Percentiles rank a stretch among this genome's conserved stretches.
phyloP scores from a whole-genome alignment of 2,797 vertebrate genomes.

The Mergus octosetaceus region DNA sequence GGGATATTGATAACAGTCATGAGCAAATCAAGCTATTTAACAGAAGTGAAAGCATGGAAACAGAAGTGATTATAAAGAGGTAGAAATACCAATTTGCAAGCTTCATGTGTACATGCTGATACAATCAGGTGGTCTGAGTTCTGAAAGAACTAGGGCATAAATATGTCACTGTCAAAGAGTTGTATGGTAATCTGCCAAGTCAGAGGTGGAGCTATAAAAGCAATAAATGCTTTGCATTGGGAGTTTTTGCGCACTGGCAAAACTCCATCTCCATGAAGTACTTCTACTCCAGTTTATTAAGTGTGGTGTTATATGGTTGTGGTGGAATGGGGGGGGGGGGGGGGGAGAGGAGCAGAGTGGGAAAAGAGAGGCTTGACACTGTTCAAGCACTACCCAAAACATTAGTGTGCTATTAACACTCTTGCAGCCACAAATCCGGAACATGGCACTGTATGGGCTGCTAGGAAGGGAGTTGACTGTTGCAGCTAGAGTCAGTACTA shows the following conservation, averaged over 20 bases:
- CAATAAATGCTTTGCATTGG: not conserved
- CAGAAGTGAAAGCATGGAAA: not conserved
- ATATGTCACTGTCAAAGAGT: not conserved
- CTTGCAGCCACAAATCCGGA: not conserved
- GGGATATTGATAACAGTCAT: not conserved
- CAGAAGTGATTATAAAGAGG: not conserved
- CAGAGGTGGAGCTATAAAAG: not conserved
- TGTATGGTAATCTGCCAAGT: not conserved
- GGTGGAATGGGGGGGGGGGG: not conserved
- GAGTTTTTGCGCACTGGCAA: not conserved
- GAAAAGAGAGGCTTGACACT: not conserved
- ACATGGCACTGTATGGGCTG: not conserved
- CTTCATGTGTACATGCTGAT: not conserved
- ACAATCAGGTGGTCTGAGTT: not conserved
- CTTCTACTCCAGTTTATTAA: not conserved
- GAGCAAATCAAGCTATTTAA: not conserved
- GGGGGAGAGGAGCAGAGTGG: too few relatives aligned
- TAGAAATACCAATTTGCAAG: not conserved
- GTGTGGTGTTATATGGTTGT: not conserved
- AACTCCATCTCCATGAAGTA: not conserved
- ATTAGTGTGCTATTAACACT: not conserved
- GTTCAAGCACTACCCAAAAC: not conserved
- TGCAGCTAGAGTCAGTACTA: not conserved
- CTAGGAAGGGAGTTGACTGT: not conserved
- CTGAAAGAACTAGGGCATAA: not conserved